Base-by-base conservation (phyloP, 1,140 invertebrate species). In the Leguminivora glycinivorella region DNA sequence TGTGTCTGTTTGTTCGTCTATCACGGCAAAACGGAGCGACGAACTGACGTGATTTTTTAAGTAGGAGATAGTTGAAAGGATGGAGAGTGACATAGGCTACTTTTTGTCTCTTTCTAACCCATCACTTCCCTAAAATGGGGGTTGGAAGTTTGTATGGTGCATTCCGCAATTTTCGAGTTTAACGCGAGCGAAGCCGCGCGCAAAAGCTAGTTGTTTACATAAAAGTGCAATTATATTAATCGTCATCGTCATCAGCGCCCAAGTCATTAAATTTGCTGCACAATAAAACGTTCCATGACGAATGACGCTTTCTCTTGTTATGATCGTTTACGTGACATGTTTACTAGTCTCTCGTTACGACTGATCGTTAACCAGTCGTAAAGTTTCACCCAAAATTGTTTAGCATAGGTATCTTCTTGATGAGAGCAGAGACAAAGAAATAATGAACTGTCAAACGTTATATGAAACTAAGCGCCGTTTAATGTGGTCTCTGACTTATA, bases 341-440 rank as follows among this genome's bases (percentile, higher is more conserved):
- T 63, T 63, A 34, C 58, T 29, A 63, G 58, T 63, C 26, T 63
- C 58, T 63, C 58, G 58, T 63, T 34, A 63, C 58, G 58, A 17
- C 31, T 17, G 69, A 71, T 77, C 71, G 67, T 71, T 67, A 75
- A 71, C 67, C 60, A 72, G 56, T 67, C 68, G 74, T 75, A 71
- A 70, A 69, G 63, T 75, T 74, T 72, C 66, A 56, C 68, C 70
- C 40, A 72, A 78, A 63, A 74, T 72, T 75, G 56, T 66, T 70
- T 63, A 63, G 69, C 69, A 66, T 66, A n/a, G n/a, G n/a, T n/a
- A 70, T 29, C n/a, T 22, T 63, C 31, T 63, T 70, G 63, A 66
- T 68, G 58, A 63, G 14, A n/a, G 3, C 14, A 52, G 19, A 19
- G 47, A 52, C 47, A n/a, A 10, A 19, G 14, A 22, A 52, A 52